phyloP scores from a whole-genome alignment of 2,888 invertebrate species.

The Aleiodes alternator region DNA sequence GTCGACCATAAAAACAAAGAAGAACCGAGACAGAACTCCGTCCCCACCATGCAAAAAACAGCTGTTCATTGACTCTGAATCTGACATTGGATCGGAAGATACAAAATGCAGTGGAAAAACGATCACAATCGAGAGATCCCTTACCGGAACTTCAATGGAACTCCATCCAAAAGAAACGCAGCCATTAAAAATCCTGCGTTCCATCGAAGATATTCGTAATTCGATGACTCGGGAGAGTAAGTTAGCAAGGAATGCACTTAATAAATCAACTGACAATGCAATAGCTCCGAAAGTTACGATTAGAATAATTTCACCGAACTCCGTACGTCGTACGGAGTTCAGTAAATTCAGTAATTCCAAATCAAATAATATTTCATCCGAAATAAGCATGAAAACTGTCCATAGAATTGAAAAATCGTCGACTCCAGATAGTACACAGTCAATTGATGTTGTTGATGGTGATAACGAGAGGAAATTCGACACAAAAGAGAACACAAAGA shows the following conservation, averaged over 20 bases:
- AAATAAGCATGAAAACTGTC: conserved; percentile 51
- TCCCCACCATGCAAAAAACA: conserved; percentile 59
- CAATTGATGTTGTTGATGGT: not conserved
- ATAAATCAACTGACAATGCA: conserved; percentile 52
- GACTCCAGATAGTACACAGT: conserved; percentile 58
- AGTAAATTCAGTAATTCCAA: conserved; percentile 8
- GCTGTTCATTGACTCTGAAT: conserved; percentile 56
- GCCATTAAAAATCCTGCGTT: conserved; percentile 56
- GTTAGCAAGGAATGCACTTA: conserved; percentile 49
- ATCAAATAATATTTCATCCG: conserved; percentile 16
- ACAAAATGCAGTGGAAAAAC: conserved; percentile 35
- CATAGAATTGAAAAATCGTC: conserved; percentile 63
- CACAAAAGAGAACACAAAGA: conserved; percentile 49
- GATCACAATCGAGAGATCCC: conserved; percentile 22
- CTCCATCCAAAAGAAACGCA: conserved; percentile 33
- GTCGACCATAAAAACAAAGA: not conserved
- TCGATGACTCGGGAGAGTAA: conserved; percentile 57
- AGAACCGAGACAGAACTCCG: conserved; percentile 9
- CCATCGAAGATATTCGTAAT: conserved; percentile 64
- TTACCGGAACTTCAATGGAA: conserved; percentile 13
- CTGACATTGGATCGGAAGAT: conserved; percentile 50
- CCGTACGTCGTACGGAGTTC: conserved; percentile 15
- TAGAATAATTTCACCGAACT: conserved; percentile 19
- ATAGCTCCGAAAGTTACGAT: conserved; percentile 29
- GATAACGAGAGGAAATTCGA: conserved; percentile 39